A percentile compares a stretch with the other conserved stretches of the same genome.
phyloP scores from a whole-genome alignment of 2,797 vertebrate genomes.

The Pelochelys cantorii region DNA sequence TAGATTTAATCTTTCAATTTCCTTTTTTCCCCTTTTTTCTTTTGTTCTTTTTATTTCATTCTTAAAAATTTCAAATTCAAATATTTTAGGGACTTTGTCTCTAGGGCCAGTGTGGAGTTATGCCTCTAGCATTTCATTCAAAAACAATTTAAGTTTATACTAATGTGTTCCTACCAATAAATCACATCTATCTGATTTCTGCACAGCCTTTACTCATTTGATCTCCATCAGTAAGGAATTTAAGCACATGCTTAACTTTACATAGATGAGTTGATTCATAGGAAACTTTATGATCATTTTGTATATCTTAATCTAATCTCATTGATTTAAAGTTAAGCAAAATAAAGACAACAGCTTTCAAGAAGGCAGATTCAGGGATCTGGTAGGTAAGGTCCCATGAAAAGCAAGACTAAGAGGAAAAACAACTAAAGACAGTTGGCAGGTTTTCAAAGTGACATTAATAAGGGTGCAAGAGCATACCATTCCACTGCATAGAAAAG shows the following conservation, averaged over 20 bases:
- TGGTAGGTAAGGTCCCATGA: no score
- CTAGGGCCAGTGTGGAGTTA: not conserved
- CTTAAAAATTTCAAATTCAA: not conserved
- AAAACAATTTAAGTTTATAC: not conserved
- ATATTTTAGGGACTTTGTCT: not conserved
- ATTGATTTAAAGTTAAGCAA: not conserved
- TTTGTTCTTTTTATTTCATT: not conserved
- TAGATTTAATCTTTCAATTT: not conserved
- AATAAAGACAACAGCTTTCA: no score
- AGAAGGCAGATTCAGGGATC: no score
- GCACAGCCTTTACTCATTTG: not conserved
- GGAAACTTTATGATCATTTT: not conserved
- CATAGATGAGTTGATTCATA: not conserved
- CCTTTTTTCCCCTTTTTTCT: not conserved
- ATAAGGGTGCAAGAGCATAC: no score
- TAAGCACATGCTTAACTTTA: not conserved
- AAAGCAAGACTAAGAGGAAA: no score
- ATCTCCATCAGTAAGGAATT: not conserved
- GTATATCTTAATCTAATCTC: not conserved
- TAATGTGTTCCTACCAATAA: not conserved
- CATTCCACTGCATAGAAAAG: no score
- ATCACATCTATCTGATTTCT: not conserved
- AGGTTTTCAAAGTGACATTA: no score
- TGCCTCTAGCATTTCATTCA: not conserved
- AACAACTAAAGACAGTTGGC: no score